phyloP scores from a whole-genome alignment of 92 coral and sea anemone genomes.

The Paragorgia papillata region DNA sequence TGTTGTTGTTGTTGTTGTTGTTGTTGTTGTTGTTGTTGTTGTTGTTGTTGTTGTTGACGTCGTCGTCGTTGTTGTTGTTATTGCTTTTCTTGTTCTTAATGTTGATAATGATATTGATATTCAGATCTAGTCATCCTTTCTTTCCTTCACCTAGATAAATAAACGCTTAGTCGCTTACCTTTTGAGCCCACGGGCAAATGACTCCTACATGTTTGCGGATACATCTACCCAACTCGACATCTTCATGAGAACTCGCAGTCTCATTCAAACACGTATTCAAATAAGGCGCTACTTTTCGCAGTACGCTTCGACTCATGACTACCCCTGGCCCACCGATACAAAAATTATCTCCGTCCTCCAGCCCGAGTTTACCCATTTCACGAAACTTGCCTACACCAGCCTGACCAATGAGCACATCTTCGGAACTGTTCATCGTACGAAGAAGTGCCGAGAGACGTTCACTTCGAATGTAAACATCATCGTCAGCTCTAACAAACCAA shows the following conservation, averaged over 20 bases:
- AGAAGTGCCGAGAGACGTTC: slow-evolving; percentile 78
- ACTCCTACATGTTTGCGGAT: slow-evolving; percentile 42
- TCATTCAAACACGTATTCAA: slow-evolving; percentile 81
- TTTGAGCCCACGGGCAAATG: slow-evolving; percentile 46
- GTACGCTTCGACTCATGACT: slow-evolving; percentile 83
- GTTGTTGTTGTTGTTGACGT: no score
- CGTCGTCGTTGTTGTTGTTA: no score
- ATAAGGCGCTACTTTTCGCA: slow-evolving; percentile 86
- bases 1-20: no score
- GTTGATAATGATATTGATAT: no score
- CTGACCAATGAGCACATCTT: slow-evolving; percentile 89
- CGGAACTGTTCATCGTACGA: slow-evolving; percentile 83
- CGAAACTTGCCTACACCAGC: slow-evolving; percentile 83
- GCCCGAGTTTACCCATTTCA: slow-evolving; percentile 77
- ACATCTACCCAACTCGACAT: slow-evolving; percentile 47
- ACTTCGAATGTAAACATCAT: slow-evolving; percentile 88
- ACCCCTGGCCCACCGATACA: slow-evolving; percentile 99
- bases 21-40: no score
- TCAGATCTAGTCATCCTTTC: no score
- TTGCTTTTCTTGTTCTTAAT: no score
- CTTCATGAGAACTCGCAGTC: slow-evolving; percentile 84
- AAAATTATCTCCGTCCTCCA: slow-evolving; percentile 84
- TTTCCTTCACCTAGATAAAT: no score
- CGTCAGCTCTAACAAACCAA: slow-evolving; percentile 98
- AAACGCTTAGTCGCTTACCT: no score